A percentile compares a stretch with the other conserved stretches of the same genome.
phyloP scores from a whole-genome alignment of 2,797 vertebrate genomes.

The Catostomus latipinnis region DNA sequence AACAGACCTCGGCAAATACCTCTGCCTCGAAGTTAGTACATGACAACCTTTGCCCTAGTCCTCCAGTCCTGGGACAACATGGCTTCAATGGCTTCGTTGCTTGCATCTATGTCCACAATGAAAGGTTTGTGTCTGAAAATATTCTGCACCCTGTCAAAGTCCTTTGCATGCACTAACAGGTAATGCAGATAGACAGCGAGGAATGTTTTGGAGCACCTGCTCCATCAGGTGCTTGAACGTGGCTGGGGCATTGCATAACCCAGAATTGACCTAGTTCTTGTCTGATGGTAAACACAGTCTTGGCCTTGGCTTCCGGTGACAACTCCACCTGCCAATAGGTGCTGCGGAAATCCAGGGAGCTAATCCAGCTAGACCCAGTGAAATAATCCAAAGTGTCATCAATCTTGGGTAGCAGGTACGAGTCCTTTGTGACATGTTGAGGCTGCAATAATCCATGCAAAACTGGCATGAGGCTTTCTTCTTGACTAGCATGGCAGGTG shows the following conservation, averaged over 20 bases:
- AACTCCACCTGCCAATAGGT: conserved; percentile 5
- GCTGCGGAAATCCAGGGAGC: neutral
- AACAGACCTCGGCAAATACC: too few relatives aligned
- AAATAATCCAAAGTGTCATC: neutral
- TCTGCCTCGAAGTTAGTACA: too few relatives aligned
- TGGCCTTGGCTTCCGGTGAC: neutral
- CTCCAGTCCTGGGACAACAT: neutral
- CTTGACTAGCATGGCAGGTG: neutral
- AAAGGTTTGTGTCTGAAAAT: too few relatives aligned
- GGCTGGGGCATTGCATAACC: conserved; percentile 18
- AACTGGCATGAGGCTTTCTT: neutral
- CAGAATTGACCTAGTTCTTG: conserved; percentile 4
- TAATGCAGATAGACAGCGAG: neutral
- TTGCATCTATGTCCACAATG: too few relatives aligned
- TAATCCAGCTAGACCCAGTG: neutral
- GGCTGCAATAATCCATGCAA: neutral
- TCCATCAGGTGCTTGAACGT: conserved; percentile 24
- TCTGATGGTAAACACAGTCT: conserved; percentile 4
- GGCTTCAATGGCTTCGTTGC: neutral
- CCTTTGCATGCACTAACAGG: neutral
- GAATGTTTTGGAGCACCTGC: neutral
- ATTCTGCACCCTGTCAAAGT: neutral
- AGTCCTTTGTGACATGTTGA: neutral
- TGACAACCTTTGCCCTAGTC: too few relatives aligned
- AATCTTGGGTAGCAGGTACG: neutral